Base-by-base conservation (phyloP, 2,888 invertebrate species). In the Epinotia demarniana region DNA sequence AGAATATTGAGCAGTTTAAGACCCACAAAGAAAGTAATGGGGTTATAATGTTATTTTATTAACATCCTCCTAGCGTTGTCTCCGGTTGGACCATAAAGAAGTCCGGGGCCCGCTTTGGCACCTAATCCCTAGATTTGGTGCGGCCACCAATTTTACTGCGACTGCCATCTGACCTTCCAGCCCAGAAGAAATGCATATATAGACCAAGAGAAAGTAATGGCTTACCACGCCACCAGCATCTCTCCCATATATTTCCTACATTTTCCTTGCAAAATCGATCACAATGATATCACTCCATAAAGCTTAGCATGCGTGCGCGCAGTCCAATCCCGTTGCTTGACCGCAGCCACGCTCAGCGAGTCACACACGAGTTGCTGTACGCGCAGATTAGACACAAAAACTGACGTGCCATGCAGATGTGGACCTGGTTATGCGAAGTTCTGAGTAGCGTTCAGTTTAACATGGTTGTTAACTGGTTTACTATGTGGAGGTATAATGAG, bases 241-340 rank as follows among this genome's bases (percentile, higher is more conserved):
- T 63, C 6, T 8, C 23, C 39, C 4, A n/a, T n/a, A n/a, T n/a
- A 39, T 61, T 61, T 61, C n/a, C 11, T 61, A 61, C 33, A 39
- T 39, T 33, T 46, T 46, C 43, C 46, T 39, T 61, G 61, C 55
- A 67, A 57, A 46, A 57, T 75, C 72, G 72, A 67, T 75, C 75
- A 67, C 66, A 62, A 61, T 58, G 39, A 76, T 69, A 73, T 73
- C 66, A 72, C 70, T 70, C 61, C 67, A 55, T 66, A 72, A 13
- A 66, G 62, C 49, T 46, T 69, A 75, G 80, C 67, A 61, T 73
- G 76, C 75, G 78, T 74, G 71, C 78, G 46, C 46, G 43, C 73
- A 60, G 79, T 73, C 76, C 78, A 75, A 77, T 84, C 81, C 85
- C 84, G 85, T 85, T 85, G 83, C 72, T 80, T 82, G 85, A 83